Evolutionary conservation across 2,113 vertebrate species (phyloP).

Genomic region (Chaetops frenatus): DNA sequence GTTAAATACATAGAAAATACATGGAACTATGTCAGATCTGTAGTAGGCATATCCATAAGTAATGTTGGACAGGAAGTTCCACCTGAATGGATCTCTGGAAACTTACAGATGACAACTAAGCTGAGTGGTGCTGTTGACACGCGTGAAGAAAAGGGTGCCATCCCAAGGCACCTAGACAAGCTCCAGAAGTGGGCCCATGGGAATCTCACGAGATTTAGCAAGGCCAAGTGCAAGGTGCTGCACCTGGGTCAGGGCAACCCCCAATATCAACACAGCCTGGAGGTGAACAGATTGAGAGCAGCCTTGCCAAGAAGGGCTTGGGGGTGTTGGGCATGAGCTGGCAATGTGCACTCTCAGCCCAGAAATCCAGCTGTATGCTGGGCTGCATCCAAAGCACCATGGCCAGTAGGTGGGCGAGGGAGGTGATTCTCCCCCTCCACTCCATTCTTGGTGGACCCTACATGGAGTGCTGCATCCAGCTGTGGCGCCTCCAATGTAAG

Average conservation of each 20-base stretch:
- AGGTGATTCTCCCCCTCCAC: neutral
- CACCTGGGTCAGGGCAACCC: accelerated
- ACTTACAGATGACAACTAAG: neutral
- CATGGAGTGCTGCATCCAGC: neutral
- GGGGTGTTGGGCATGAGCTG: no score
- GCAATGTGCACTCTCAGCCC: neutral
- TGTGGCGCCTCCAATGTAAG: neutral
- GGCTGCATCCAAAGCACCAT: neutral
- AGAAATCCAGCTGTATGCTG: neutral
- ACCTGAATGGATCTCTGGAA: neutral
- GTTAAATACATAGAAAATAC: neutral
- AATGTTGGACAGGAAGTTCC: neutral
- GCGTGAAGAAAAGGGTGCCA: neutral
- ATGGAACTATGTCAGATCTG: neutral
- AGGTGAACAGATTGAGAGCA: neutral
- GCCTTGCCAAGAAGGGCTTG: neutral
- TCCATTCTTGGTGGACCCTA: neutral
- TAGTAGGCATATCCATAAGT: neutral
- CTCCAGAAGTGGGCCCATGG: neutral
- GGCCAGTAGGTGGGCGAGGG: neutral
- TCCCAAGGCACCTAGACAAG: neutral
- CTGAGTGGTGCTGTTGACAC: neutral
- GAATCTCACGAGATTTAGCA: neutral
- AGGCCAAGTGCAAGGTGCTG: neutral
- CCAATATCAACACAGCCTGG: accelerated